Evolutionary conservation across 2,113 vertebrate genomes (phyloP).

Genomic region (Corythaixoides concolor): DNA sequence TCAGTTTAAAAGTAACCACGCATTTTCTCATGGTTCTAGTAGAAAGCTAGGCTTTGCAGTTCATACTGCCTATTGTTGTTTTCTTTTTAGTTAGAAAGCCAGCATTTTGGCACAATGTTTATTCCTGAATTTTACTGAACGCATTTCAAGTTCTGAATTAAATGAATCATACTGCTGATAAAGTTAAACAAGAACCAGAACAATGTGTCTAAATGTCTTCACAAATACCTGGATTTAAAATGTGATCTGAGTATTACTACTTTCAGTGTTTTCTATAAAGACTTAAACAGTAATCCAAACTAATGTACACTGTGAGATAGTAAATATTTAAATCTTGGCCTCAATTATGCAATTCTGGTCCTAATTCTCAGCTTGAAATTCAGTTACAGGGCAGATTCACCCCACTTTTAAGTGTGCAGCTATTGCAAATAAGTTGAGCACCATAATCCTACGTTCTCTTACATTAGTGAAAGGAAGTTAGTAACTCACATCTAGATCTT

Average conservation of each 20-base stretch:
- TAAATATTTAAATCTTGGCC: background rate
- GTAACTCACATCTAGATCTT: background rate
- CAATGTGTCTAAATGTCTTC: background rate
- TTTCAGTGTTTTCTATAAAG: background rate
- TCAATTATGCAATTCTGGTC: background rate
- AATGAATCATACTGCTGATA: background rate
- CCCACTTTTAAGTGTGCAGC: background rate
- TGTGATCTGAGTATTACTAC: background rate
- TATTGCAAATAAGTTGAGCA: background rate
- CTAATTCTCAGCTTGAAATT: background rate
- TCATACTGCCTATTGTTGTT: background rate
- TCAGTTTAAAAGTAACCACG: slow-evolving; percentile 5
- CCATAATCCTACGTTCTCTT: background rate
- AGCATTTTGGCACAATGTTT: background rate
- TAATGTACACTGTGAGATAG: background rate
- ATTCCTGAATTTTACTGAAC: background rate
- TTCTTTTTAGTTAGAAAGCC: background rate
- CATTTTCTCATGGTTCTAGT: background rate
- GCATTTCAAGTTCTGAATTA: background rate
- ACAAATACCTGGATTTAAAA: background rate
- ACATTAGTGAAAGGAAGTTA: background rate
- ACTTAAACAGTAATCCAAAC: background rate
- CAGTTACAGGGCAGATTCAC: background rate
- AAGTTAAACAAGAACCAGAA: background rate
- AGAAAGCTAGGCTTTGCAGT: background rate